A percentile compares a stretch with the other conserved stretches of the same genome.
These are phyloP conservation scores for Orchesellides sinensis DNA, from an alignment of 2,888 invertebrate species.

Conservation along the genomic window DNA sequence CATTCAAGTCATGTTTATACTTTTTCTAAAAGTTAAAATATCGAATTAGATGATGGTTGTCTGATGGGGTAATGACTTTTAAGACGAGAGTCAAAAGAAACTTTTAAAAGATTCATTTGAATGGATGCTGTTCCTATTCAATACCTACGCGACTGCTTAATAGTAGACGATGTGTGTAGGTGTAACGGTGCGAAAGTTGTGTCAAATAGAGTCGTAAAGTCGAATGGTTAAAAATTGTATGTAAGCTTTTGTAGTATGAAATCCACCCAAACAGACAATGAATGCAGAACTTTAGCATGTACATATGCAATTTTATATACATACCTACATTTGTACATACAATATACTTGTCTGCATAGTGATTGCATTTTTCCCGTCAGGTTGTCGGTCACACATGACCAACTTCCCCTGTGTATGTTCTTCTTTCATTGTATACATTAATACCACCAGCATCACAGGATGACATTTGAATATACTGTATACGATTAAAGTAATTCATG, in stretches of 20 bases:
- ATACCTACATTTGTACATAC: background rate
- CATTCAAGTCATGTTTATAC: background rate
- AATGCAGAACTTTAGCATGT: background rate
- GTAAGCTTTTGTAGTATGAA: background rate
- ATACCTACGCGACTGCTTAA: background rate
- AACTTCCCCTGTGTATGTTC: constrained; percentile 3
- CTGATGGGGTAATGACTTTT: constrained; percentile 32
- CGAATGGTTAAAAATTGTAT: constrained; percentile 4
- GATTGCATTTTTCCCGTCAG: background rate
- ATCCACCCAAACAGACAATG: no score
- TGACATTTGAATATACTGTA: no score
- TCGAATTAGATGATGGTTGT: no score
- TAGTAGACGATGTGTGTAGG: constrained; percentile 10
- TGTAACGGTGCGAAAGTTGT: constrained; percentile 23
- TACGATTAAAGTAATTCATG: constrained; percentile 1
- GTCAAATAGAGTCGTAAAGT: constrained; percentile 26
- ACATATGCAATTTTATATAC: background rate
- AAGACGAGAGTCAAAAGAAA: background rate
- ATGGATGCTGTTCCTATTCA: background rate
- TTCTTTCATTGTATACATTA: background rate
- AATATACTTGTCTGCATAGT: no score
- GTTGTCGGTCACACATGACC: constrained; percentile 30
- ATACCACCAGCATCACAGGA: background rate
- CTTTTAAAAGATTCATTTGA: constrained; percentile 7
- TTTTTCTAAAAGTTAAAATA: no score